These are phyloP conservation scores for Caracal caracal DNA, from an alignment of 2,113 vertebrate genomes.

Conservation along the genomic window DNA sequence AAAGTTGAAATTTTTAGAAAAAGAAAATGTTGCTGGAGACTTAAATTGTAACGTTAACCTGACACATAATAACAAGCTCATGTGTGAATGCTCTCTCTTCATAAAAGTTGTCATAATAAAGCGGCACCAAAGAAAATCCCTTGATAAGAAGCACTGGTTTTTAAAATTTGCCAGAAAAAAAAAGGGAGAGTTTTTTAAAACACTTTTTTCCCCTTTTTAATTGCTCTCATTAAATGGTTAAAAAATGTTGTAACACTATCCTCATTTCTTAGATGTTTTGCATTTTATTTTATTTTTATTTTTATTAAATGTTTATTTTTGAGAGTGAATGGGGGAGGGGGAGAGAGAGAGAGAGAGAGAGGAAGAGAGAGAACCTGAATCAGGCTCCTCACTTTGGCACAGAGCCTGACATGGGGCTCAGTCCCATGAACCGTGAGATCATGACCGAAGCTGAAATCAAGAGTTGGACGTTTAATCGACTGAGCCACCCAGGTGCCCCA, in stretches of 20 bases:
- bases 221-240: neutral
- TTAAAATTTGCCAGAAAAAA: constrained; percentile 29
- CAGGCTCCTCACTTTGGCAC: too few species aligned
- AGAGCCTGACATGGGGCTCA: too few species aligned
- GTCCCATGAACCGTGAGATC: too few species aligned
- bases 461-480: too few species aligned
- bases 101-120: neutral
- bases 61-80: neutral
- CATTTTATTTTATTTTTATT: too few species aligned
- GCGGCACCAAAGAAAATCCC: neutral
- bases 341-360: too few species aligned
- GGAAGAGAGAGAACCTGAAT: too few species aligned
- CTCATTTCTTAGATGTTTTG: neutral
- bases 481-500: too few species aligned
- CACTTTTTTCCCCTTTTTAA: neutral
- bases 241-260: neutral
- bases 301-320: too few species aligned
- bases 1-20: constrained; percentile 29
- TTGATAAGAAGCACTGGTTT: neutral
- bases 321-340: too few species aligned
- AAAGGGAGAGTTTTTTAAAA: neutral
- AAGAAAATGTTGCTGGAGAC: neutral
- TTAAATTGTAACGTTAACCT: neutral
- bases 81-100: neutral
- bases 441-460: too few species aligned